Base-by-base conservation (phyloP, 1,140 invertebrate genomes). In the Drosophila erecta region DNA sequence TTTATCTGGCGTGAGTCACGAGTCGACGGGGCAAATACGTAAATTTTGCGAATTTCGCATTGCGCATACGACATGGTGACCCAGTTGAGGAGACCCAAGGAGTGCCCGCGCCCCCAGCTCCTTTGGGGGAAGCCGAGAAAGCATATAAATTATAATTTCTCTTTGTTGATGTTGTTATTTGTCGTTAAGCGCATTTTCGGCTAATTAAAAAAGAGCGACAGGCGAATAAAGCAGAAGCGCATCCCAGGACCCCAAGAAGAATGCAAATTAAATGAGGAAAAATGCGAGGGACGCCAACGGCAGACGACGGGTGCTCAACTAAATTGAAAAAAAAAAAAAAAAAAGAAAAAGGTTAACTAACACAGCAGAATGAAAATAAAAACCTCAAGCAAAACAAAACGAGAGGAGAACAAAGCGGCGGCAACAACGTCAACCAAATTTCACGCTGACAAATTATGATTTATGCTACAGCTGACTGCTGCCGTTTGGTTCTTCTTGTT, bases 211-310 rank as follows among this genome's bases (percentile, higher is more conserved):
- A 73, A 73, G 76, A 83, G 80, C 80, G 79, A 83, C 81, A 76
- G 51, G 35, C 64, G 58, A 40, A 43, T 75, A 57, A 76, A 71
- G 38, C 35, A 60, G 49, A 27, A 67, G 38, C 22, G 44, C 37
- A 66, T 53, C 53, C 41, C 38, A 80, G 49, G 71, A 50, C 35
- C 40, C 17, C 51, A 55, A 62, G 64, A 85, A 67, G 71, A 85
- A 84, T 85, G 81, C 81, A 84, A 85, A 84, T 85, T 76, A 84
- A 84, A 84, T 76, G 81, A 84, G 80, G 76, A 86, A 72, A 84
- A 85, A 85, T 77, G 72, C 67, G 66, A 79, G 15, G 35, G 14
- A 14, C n/a, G n/a, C n/a, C n/a, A n/a, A n/a, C n/a, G 10, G n/a
- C 3, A 20, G 22, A 27, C 44, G 44, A 2, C 50, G 11, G 14